Evolutionary conservation across 2,888 invertebrate genomes (phyloP).

Genomic region (Antheraea yamamai): DNA sequence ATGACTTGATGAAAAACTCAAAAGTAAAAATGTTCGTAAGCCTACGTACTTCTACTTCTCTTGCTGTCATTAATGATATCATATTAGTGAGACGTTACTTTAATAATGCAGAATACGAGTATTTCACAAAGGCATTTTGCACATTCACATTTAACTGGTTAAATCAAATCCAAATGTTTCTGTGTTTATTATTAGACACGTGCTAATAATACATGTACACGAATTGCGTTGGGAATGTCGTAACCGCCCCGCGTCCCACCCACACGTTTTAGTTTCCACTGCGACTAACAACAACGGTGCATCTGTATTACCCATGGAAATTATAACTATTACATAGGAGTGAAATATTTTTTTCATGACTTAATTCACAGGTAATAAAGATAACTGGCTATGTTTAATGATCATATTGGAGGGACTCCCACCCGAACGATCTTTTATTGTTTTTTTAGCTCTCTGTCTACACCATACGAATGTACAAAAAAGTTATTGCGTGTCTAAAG

Average conservation of each 20-base stretch:
- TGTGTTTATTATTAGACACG: constrained; percentile 9
- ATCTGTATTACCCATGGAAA: background rate
- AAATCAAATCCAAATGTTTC: constrained; percentile 8
- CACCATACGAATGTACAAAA: too few relatives aligned
- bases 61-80: background rate
- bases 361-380: too few relatives aligned
- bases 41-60: background rate
- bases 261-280: background rate
- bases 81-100: background rate
- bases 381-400: too few relatives aligned
- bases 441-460: too few relatives aligned
- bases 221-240: constrained; percentile 12
- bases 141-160: constrained; percentile 8
- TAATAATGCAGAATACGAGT: background rate
- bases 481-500: too few relatives aligned
- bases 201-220: constrained; percentile 9
- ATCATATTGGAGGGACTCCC: too few relatives aligned
- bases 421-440: too few relatives aligned
- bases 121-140: background rate
- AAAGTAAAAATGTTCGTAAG: background rate
- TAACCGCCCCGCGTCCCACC: background rate
- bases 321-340: too few relatives aligned
- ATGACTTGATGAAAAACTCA: background rate
- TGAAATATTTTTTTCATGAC: too few relatives aligned
- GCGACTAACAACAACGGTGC: background rate